Evolutionary conservation across 2,113 vertebrate genomes (phyloP).

Genomic region (Caranx ignobilis): DNA sequence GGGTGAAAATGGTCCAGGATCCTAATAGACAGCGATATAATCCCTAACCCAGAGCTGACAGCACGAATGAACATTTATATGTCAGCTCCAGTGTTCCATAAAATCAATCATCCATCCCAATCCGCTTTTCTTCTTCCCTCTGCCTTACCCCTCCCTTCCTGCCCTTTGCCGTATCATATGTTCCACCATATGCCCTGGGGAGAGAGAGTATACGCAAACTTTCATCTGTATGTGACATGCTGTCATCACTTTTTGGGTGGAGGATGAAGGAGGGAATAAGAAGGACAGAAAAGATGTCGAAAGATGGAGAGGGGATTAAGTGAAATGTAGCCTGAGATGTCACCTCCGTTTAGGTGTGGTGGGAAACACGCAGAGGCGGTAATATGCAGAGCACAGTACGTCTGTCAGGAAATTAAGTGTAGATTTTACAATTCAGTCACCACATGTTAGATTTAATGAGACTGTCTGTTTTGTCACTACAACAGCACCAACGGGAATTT

Average conservation of each 20-base stretch:
- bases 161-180: conserved; percentile 58
- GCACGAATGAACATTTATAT: conserved; percentile 47
- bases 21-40: conserved; percentile 22
- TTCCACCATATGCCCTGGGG: conserved; percentile 50
- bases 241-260: conserved; percentile 64
- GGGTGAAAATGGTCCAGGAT: conserved; percentile 8
- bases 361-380: conserved; percentile 11
- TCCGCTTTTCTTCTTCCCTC: conserved; percentile 52
- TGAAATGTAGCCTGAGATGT: conserved; percentile 22
- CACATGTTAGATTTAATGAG: background rate
- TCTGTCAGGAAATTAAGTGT: background rate
- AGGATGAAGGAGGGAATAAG: conserved; percentile 16
- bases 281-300: conserved; percentile 26
- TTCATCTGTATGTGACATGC: conserved; percentile 52
- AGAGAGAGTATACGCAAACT: conserved; percentile 47
- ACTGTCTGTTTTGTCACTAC: background rate
- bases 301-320: conserved; percentile 5
- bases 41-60: conserved; percentile 35
- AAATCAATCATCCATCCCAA: conserved; percentile 63
- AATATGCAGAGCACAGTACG: background rate
- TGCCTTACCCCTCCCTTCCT: conserved; percentile 58
- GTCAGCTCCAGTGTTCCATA: conserved; percentile 39
- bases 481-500: background rate
- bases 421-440: background rate
- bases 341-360: conserved; percentile 33